Conservation (phyloP, 2,888 invertebrate species). For the Drosophila cognata region DNA sequence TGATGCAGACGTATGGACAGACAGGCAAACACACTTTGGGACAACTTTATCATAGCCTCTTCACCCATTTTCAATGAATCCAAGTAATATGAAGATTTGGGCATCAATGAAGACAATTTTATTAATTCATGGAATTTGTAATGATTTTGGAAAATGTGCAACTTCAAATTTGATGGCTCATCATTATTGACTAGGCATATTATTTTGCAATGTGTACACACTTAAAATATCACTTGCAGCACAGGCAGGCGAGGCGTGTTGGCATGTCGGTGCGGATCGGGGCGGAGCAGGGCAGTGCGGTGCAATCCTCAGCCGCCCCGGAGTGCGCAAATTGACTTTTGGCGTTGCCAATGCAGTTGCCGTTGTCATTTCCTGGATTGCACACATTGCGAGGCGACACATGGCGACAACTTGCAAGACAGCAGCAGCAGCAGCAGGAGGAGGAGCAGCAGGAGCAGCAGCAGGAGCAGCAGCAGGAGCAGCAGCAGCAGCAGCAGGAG, state of each 20-base stretch:
- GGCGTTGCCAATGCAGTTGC: slow-evolving; percentile 76
- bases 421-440: slow-evolving; percentile 27
- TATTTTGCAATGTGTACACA: slow-evolving; percentile 12
- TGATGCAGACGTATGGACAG: not conserved
- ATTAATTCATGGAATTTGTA: not conserved
- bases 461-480: no score
- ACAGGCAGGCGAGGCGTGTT: not conserved
- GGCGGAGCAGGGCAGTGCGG: not conserved
- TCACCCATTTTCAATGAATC: not conserved
- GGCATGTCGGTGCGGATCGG: not conserved
- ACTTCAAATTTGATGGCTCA: not conserved
- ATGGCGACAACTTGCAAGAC: slow-evolving; percentile 80
- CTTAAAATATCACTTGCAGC: slow-evolving; percentile 47
- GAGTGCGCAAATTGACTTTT: slow-evolving; percentile 79
- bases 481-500: slow-evolving; percentile 40
- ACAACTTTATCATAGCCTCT: not conserved
- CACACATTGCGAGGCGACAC: slow-evolving; percentile 72
- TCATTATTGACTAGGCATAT: not conserved
- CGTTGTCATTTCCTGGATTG: slow-evolving; percentile 80
- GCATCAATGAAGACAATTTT: not conserved
- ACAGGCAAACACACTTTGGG: not conserved
- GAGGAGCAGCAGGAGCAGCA: not conserved
- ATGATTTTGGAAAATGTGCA: not conserved
- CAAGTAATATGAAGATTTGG: not conserved
- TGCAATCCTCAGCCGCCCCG: slow-evolving; percentile 42